Percentiles rank a stretch among this genome's conserved stretches.
Evolutionary conservation across 2,888 invertebrate species (phyloP).

Genomic region (Arge pagana): DNA sequence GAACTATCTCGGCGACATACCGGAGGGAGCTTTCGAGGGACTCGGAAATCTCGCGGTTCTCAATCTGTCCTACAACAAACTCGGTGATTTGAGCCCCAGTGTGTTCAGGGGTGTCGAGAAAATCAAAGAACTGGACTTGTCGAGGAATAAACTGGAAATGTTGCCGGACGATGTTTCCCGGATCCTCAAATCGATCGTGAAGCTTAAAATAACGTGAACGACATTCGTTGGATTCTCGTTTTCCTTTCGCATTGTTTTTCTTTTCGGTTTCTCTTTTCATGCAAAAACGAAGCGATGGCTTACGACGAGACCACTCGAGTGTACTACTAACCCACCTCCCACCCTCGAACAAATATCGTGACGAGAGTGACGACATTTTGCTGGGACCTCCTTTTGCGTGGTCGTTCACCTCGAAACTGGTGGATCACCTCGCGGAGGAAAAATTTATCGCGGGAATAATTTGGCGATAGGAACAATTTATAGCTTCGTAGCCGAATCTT

Average conservation of each 20-base stretch:
- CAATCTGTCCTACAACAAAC: conserved; percentile 20
- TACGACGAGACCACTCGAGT: too few species aligned
- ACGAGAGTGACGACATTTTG: too few species aligned
- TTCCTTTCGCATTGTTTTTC: neutral
- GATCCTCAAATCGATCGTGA: neutral
- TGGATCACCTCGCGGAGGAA: too few species aligned
- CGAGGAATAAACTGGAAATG: conserved; percentile 16
- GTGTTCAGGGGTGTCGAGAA: conserved; percentile 10
- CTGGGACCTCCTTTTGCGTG: too few species aligned
- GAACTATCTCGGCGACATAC: conserved; percentile 18
- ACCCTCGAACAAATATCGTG: too few species aligned
- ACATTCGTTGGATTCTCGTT: neutral
- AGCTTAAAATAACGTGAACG: conserved; percentile 6
- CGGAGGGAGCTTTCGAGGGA: conserved; percentile 9
- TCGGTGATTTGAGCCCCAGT: conserved; percentile 6
- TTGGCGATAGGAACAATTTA: too few species aligned
- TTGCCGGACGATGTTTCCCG: conserved; percentile 17
- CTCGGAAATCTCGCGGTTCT: conserved; percentile 8
- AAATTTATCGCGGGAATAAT: too few species aligned
- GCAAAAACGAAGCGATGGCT: too few species aligned
- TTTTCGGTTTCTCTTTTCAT: too few species aligned
- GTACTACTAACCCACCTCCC: too few species aligned
- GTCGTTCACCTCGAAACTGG: too few species aligned
- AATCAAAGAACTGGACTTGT: conserved; percentile 14
- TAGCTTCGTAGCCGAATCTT: too few species aligned